A percentile compares a stretch with the other conserved stretches of the same genome.
Conservation (phyloP, 1,140 invertebrate species). For the Drosophila ambigua region DNA sequence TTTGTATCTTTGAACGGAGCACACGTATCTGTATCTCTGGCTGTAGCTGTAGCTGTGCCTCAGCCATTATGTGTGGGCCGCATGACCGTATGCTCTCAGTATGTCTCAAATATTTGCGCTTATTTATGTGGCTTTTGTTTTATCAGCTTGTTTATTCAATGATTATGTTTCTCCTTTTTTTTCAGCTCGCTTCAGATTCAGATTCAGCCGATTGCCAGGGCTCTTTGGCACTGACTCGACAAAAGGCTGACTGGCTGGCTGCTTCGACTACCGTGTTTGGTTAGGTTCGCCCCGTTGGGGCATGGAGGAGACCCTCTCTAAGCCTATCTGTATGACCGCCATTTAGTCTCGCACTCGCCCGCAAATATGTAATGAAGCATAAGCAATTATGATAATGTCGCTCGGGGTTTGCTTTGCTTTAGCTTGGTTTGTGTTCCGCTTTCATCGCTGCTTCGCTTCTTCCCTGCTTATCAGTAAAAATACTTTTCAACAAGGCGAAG, state of each 20-base stretch:
- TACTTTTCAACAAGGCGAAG: slow-evolving; percentile 5
- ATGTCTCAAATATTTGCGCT: slow-evolving; percentile 69
- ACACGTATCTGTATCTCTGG: slow-evolving; percentile 12
- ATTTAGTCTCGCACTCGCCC: slow-evolving; percentile 16
- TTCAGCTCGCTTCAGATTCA: neutral
- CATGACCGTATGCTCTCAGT: slow-evolving; percentile 29
- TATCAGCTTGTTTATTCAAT: slow-evolving; percentile 75
- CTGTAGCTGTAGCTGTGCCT: neutral
- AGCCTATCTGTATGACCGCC: slow-evolving; percentile 50
- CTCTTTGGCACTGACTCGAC: slow-evolving; percentile 1
- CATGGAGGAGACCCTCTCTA: slow-evolving; percentile 13
- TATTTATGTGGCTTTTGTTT: slow-evolving; percentile 77
- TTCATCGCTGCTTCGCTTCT: slow-evolving; percentile 20
- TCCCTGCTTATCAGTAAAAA: slow-evolving; percentile 61
- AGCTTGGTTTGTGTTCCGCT: slow-evolving; percentile 45
- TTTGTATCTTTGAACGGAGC: slow-evolving; percentile 28
- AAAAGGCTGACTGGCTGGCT: slow-evolving; percentile 6
- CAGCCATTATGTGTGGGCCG: slow-evolving; percentile 23
- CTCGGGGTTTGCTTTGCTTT: slow-evolving; percentile 53
- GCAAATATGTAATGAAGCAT: slow-evolving; percentile 82
- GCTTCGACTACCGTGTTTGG: slow-evolving; percentile 35
- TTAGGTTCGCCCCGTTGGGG: slow-evolving; percentile 37
- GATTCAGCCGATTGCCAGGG: too few relatives aligned
- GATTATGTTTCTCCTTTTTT: slow-evolving; percentile 55
- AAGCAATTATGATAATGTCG: slow-evolving; percentile 81